Conservation (phyloP, 1,140 invertebrate species). For the Cydia pomonella region DNA sequence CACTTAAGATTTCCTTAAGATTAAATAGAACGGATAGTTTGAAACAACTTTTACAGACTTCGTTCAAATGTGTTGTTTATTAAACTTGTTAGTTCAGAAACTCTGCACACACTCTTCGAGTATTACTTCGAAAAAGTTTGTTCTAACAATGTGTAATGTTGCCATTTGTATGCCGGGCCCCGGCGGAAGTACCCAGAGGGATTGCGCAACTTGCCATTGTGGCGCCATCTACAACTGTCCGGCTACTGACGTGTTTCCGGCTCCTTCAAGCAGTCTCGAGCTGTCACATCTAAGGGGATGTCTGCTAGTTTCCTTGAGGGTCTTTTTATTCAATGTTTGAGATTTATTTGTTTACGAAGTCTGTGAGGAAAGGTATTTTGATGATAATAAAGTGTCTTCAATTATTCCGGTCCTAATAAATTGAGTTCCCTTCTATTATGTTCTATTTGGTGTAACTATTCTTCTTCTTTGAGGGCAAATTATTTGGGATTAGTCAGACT, state of each 20-base stretch:
- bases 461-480: background rate
- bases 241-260: slow-evolving; percentile 73
- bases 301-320: slow-evolving; percentile 72
- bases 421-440: background rate
- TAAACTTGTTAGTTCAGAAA: slow-evolving; percentile 64
- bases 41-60: background rate
- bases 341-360: slow-evolving; percentile 57
- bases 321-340: slow-evolving; percentile 67
- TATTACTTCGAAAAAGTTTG: slow-evolving; percentile 74
- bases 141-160: slow-evolving; percentile 78
- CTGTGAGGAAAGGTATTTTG: background rate
- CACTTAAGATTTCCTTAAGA: background rate
- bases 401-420: slow-evolving; percentile 10
- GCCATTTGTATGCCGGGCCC: slow-evolving; percentile 77
- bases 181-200: slow-evolving; percentile 64
- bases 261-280: slow-evolving; percentile 75
- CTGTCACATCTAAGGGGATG: slow-evolving; percentile 68
- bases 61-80: slow-evolving; percentile 50
- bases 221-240: slow-evolving; percentile 76
- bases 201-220: slow-evolving; percentile 69
- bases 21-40: background rate
- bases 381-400: background rate
- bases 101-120: slow-evolving; percentile 62
- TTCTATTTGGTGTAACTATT: background rate
- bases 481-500: background rate